Evolutionary conservation across 2,797 vertebrate species (phyloP).

Genomic region (Xenops minutus): DNA sequence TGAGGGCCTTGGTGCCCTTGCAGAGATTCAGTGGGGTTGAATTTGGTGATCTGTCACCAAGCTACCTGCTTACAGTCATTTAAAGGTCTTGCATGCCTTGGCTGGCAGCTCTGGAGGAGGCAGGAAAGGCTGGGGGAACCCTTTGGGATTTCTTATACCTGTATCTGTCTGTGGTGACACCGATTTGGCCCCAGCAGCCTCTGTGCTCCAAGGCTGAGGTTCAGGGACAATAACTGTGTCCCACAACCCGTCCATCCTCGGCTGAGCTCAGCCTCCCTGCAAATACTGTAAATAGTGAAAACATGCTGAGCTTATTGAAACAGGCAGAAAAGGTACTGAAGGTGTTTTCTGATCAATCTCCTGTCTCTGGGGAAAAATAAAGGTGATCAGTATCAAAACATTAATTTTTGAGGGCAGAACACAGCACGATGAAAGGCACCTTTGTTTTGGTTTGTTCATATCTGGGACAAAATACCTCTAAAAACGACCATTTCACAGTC

Average conservation of each 20-base stretch:
- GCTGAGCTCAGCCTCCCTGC: not conserved
- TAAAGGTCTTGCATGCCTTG: not conserved
- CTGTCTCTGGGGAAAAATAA: not conserved
- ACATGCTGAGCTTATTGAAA: not conserved
- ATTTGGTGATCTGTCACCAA: too few species aligned
- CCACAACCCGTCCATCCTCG: not conserved
- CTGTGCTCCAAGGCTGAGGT: not conserved
- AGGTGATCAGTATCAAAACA: not conserved
- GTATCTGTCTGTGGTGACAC: not conserved
- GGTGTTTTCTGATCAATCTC: not conserved
- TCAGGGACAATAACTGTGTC: not conserved
- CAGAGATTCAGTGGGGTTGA: too few species aligned
- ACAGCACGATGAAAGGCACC: accelerated
- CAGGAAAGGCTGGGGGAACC: not conserved
- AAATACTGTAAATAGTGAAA: not conserved
- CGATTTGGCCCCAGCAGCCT: not conserved
- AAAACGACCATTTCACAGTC: not conserved
- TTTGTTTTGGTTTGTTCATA: not conserved
- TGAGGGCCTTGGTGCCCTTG: too few species aligned
- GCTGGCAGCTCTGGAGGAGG: not conserved
- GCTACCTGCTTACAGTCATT: too few species aligned
- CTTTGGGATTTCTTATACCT: not conserved
- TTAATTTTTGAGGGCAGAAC: not conserved
- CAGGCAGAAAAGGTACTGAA: not conserved
- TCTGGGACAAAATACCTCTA: not conserved